Base-by-base conservation (phyloP, 2,888 invertebrate species). In the Adelognathus sp. region DNA sequence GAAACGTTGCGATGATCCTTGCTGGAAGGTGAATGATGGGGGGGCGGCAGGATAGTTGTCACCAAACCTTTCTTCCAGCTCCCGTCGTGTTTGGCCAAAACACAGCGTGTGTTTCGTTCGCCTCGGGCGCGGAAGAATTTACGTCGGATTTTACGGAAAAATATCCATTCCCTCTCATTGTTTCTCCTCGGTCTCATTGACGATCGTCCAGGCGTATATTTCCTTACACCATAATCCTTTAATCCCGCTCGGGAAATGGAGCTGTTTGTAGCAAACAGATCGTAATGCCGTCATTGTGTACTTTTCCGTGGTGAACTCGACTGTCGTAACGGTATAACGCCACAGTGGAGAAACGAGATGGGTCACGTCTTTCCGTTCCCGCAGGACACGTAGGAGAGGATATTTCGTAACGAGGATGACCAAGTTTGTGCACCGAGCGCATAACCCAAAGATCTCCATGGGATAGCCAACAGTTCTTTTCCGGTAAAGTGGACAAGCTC, bases 221-320 rank as follows among this genome's bases (percentile, higher is more conserved):
- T 84, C 78, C 86, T 87, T 87, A 86, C 88, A 86, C 84, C 86
- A 36, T 89, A 90, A 90, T 90, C 90, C 89, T 86, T 86, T 89
- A 90, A 90, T 90, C 90, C 86, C 67, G 72, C 72, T 54, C 24
- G 67, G 79, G 89, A 90, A 89, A 90, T 87, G 86, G 89, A 90
- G 89, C 88, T 88, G 89, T 88, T 90, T 89, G 88, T 87, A 85
- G 86, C 87, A 89, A 89, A 88, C 86, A 87, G 85, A 86, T 86
- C 83, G 86, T 86, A 82, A 83, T 79, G 21, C 81, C 50, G 76
- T 79, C 81, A 86, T 87, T 86, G 83, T 85, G 83, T 85, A 82
- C 52, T 82, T 84, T 81, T 73, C n/a, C n/a, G n/a, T n/a, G n/a
- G n/a, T n/a, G n/a, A n/a, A n/a, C n/a, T n/a, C n/a, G n/a, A n/a